Evolutionary conservation across 2,888 invertebrate genomes (phyloP), one percentile per base, ranked within the genome.

Genomic region (Cantharis rustica): DNA sequence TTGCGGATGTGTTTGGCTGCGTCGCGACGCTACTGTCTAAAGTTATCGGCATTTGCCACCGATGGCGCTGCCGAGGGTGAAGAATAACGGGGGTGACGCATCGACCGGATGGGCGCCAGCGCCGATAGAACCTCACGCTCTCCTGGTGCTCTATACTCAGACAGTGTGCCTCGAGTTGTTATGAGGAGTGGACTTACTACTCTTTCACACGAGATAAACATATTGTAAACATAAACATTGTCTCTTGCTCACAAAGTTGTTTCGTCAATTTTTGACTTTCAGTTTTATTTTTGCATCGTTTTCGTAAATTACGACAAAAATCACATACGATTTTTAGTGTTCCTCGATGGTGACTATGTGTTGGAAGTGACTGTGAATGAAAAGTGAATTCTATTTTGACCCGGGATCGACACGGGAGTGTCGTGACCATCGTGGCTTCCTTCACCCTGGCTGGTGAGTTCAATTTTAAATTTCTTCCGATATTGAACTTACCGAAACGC

Each of bases 381-480:
- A 76, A 73, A 79, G 79, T 76, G 79, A 79, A 71, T 79, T 80
- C 77, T 79, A 74, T 75, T 79, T 79, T 80, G 80, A 81, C 81
- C 80, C 80, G 84, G 84, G 82, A 81, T 80, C 82, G 82, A 81
- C 83, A 84, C 84, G 73, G 75, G 70, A 79, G 83, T 83, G 84
- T 82, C 84, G 83, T 83, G 81, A 81, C 81, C 82, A 80, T 79
- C 80, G 78, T 79, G 81, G 80, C 82, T 76, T 81, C 82, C 78
- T 82, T 84, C 86, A 86, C 85, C 84, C 84, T 85, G 85, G 84
- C 85, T 85, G 86, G 86, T 86, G 84, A 86, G 86, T 86, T 76
- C 47, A 47, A 20, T 68, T 73, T 69, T 31, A 31, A 23, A 72
- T 66, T 66, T 72, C 31, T 61, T 71, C 20, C 15, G n/a, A n/a